Base-by-base conservation (phyloP, 2,888 invertebrate species). In the Orchesellides sinensis region DNA sequence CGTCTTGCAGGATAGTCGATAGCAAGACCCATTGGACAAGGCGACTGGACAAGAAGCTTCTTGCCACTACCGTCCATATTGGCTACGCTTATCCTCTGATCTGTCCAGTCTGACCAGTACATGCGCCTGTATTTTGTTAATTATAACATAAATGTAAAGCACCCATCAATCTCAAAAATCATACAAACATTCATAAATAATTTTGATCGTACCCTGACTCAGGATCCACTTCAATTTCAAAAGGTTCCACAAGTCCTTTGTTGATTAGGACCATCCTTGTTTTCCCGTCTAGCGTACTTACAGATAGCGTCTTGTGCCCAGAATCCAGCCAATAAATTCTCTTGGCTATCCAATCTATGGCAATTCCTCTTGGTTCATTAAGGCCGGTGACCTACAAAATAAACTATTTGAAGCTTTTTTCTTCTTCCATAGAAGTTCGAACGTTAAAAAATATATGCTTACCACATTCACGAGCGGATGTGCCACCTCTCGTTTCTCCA, bases 1-100 rank as follows among this genome's bases (percentile, higher is more conserved):
- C 96, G 91, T n/a, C 91, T 91, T 0, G 94, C 93, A 0, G 95
- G 93, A 89, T 93, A 92, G 90, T 95, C 95, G 73, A 96, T 92
- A 4, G 96, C 93, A 59, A 96, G 91, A 86, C 96, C 95, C 3
- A 93, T 92, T 0, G 95, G 95, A 92, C 95, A 95, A 14, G 94
- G 92, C 83, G 94, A 91, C 47, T 89, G 90, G 68, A 94, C 92
- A 47, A 95, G 90, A 78, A 91, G 90, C 87, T 91, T 91, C 85
- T 92, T 90, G 19, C 91, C 91, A 52, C 89, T 89, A 35, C 95
- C 96, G 89, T 94, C 94, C 91, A 94, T 92, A 21, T 92, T 91
- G 23, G 93, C 92, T 23, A 92, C 88, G 90, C 93, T 92, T 88
- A 96, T 93, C 83, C 93, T 91, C 12, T 93, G 91, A 83, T 89